Evolutionary conservation across 2,797 vertebrate genomes (phyloP).

Genomic region (Ceyx erithaca): DNA sequence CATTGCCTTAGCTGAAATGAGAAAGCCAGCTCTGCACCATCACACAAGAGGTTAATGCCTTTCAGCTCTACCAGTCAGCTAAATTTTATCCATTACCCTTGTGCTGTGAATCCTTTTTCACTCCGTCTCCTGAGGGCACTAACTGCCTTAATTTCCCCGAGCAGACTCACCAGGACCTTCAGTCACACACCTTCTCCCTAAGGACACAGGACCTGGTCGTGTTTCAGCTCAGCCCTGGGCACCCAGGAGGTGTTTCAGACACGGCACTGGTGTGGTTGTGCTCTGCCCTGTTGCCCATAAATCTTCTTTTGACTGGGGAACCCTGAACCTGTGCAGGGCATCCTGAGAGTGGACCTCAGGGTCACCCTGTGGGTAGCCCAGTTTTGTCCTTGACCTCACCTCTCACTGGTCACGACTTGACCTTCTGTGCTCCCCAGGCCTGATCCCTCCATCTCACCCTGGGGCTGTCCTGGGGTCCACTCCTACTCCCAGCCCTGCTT

Average conservation of each 20-base stretch:
- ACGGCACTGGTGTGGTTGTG: accelerated
- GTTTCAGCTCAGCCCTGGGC: background rate
- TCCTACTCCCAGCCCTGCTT: accelerated
- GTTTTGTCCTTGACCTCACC: background rate
- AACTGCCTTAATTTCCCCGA: background rate
- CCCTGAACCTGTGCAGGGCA: background rate
- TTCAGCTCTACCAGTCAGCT: background rate
- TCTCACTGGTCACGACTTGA: background rate
- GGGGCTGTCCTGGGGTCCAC: background rate
- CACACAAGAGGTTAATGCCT: background rate
- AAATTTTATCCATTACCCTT: background rate
- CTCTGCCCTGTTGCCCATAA: background rate
- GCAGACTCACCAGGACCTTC: background rate
- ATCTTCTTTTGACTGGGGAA: accelerated
- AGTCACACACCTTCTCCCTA: background rate
- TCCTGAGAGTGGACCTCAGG: background rate
- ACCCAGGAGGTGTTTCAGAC: background rate
- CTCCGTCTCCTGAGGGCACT: accelerated
- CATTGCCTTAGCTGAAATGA: background rate
- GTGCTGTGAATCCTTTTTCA: background rate
- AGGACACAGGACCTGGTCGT: background rate
- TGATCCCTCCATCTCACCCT: background rate
- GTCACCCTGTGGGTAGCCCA: background rate
- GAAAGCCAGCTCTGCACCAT: background rate
- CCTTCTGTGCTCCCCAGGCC: background rate